Evolutionary conservation across 2,113 vertebrate species (phyloP).

Genomic region (Hydrolagus affinis): DNA sequence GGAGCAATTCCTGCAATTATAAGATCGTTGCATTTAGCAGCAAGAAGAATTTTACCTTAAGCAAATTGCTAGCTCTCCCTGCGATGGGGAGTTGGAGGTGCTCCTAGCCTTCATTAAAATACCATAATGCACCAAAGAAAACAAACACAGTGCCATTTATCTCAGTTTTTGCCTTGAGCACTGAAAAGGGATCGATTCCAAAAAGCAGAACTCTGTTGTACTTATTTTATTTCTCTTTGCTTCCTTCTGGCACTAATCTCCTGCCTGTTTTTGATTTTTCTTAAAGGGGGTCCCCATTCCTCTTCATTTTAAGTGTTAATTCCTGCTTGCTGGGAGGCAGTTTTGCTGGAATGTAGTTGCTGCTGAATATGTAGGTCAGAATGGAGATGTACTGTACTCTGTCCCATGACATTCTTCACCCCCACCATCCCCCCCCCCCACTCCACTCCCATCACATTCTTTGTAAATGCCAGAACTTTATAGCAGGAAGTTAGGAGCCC

Average conservation of each 20-base stretch:
- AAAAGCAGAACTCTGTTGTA: neutral
- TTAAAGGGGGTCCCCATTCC: neutral
- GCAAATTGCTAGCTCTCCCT: no score
- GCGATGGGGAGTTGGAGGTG: no score
- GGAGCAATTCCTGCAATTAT: no score
- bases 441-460: conserved; percentile 27
- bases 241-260: neutral
- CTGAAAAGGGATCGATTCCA: neutral
- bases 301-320: conserved; percentile 4
- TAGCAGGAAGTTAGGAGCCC: conserved; percentile 36
- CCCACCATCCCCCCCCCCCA: neutral
- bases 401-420: conserved; percentile 25
- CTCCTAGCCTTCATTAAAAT: no score
- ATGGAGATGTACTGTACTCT: neutral
- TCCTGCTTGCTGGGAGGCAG: neutral
- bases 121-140: no score
- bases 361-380: conserved; percentile 22
- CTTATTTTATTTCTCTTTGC: neutral
- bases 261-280: neutral
- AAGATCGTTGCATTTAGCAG: no score
- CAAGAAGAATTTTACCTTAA: no score
- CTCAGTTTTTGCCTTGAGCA: neutral
- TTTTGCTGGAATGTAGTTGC: conserved; percentile 10
- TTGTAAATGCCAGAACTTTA: conserved; percentile 35
- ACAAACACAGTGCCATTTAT: no score